Evolutionary conservation across 1,140 invertebrate genomes (phyloP), one percentile per base, ranked within the genome.

Genomic region (Chionoecetes opilio): DNA sequence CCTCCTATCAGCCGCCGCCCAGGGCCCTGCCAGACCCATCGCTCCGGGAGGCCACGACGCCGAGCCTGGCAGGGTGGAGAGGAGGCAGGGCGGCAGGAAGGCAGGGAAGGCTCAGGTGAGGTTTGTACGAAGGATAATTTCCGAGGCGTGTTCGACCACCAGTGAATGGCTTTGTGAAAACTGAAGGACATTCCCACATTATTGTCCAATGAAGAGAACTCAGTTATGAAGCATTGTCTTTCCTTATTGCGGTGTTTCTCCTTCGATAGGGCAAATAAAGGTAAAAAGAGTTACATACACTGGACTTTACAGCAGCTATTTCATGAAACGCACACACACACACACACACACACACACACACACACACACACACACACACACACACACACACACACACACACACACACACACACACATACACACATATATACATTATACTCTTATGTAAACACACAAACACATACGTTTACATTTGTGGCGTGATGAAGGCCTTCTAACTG

Each of bases 301-400:
- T n/a, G n/a, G n/a, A n/a, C n/a, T n/a, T n/a, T n/a, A n/a, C n/a
- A n/a, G n/a, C n/a, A n/a, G n/a, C n/a, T n/a, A n/a, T n/a, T n/a
- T n/a, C n/a, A n/a, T n/a, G n/a, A n/a, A n/a, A n/a, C 38, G 38
- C 29, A 92, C 84, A 92, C 84, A 92, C 84, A 92, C 84, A 92
- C 84, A 92, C 84, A 92, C 84, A 92, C 84, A 92, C 84, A 92
- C 84, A 92, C 84, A 92, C 84, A 92, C 84, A 92, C 84, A 92
- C 84, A 92, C 84, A 92, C 38, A 92, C 84, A 92, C 84, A 92
- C 84, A 92, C 84, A 92, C 84, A 92, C 38, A 92, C 84, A 92
- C 84, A 92, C 84, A 92, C 84, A 92, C 84, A 92, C 84, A 84
- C 38, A 92, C 41, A 92, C 38, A 92, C 14, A 92, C 38, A 92